Evolutionary conservation across 2,888 invertebrate species (phyloP), one percentile per base, ranked within the genome.

Genomic region (Chalcosyrphus nemorum): DNA sequence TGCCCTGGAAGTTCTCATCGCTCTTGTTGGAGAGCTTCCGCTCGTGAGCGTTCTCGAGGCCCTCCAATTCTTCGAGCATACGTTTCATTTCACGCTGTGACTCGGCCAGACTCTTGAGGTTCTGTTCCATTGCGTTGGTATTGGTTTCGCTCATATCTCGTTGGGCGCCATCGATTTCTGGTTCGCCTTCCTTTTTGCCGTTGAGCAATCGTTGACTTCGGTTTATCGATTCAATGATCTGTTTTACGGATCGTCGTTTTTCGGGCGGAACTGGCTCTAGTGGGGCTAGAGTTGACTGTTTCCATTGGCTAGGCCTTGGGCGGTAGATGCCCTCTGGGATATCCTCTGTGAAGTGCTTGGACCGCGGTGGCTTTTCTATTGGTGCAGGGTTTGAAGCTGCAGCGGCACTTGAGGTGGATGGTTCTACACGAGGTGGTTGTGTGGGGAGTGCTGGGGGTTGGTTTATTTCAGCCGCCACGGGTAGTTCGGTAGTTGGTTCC

Each of bases 151-250:
- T 52, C 45, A 71, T 70, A 32, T 68, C 78, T 24, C 86, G 70
- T 13, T 84, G 81, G 19, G 80, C 27, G 19, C 35, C 35, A 38
- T 86, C 75, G 19, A 59, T 41, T n/a, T 80, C 77, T 19, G 59
- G 29, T 24, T 81, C 68, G 6, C 78, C 70, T 24, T 61, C 65
- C n/a, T 81, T 71, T 19, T 86, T 82, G 50, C 87, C 89, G 72
- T 90, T 89, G 19, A 92, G 87, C 9, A 91, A 77, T 59, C 88
- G 87, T 86, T 92, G 91, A 84, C 89, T 91, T 43, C 90, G 88
- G 86, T 91, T 92, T 6, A 92, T 92, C 6, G 92, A 91, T 68
- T 91, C 92, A 63, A 92, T 92, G 19, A 91, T 91, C 65, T 91
- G 90, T 43, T 89, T 89, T 1, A 90, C 90, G 0, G 91, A 91